Evolutionary conservation across 2,113 vertebrate genomes (phyloP), one percentile per base, ranked within the genome.

Genomic region (Caracal caracal): DNA sequence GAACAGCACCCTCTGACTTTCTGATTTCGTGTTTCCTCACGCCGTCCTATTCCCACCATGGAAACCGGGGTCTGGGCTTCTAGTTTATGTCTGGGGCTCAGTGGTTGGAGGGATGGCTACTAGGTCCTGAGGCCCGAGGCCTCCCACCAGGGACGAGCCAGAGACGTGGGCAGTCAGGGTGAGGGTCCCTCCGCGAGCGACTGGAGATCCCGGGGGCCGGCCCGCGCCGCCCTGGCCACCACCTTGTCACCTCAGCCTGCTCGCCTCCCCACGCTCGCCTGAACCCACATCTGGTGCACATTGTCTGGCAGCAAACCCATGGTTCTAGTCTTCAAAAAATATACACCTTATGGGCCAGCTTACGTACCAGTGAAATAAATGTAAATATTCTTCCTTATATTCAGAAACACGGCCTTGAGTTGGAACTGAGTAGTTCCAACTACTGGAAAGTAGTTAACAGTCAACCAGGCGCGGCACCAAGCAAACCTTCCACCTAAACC

Each of bases 101-200:
- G 13, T 35, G n/a, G 13, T 17, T 19, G 65, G n/a, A 53, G 43
- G 33, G 22, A 20, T 20, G n/a, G 47, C 3, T 10, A 7, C 8
- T 24, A 3, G n/a, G 19, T 24, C 15, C 43, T 3, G 4, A 66
- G 73, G 73, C 43, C 43, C 9, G 24, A 28, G 19, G 19, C 20
- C 43, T n/a, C 19, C 33, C 19, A 7, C 30, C 63, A 16, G 30
- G 59, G 43, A 84, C 30, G 40, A 15, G 19, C 63, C 49, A 12
- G 30, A 68, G 12, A 30, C 19, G 20, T 1, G 19, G 68, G 24
- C 37, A 3, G 2, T 37, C 26, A 33, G 16, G 26, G 37, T 6
- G 1, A 1, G 63, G 81, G 10, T 28, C 40, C 59, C 59, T 22
- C 6, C 35, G 0, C 10, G 6, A 59, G 10, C 8, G 5, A 0